Evolutionary conservation across 2,797 vertebrate species (phyloP).

Genomic region (Mustela erminea): DNA sequence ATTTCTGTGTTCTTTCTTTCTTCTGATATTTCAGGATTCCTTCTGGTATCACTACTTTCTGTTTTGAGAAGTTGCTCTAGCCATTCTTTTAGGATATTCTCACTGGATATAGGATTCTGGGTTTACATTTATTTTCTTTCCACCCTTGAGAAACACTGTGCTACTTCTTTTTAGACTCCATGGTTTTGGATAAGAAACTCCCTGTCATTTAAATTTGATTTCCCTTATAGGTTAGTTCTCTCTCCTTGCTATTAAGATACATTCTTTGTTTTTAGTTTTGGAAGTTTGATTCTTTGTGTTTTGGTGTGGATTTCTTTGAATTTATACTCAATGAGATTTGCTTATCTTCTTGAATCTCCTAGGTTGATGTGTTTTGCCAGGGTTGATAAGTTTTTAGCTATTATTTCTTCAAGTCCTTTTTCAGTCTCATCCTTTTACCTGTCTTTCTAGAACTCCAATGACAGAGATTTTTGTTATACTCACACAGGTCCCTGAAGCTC

Average conservation of each 20-base stretch:
- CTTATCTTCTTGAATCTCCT: neutral
- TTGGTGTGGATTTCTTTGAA: neutral
- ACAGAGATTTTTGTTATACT: neutral
- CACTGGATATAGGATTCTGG: neutral
- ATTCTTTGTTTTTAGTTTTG: neutral
- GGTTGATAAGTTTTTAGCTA: neutral
- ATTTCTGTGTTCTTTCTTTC: neutral
- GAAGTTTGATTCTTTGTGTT: neutral
- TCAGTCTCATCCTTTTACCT: neutral
- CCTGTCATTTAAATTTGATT: neutral
- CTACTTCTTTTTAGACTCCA: neutral
- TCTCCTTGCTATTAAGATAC: neutral
- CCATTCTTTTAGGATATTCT: neutral
- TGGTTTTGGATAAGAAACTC: neutral
- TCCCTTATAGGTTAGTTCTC: neutral
- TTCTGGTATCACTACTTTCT: neutral
- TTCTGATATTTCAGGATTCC: neutral
- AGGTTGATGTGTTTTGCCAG: neutral
- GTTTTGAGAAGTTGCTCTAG: neutral
- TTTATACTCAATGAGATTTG: neutral
- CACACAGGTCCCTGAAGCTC: neutral
- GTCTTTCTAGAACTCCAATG: neutral
- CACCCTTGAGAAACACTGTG: neutral
- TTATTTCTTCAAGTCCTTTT: neutral
- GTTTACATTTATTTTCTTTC: neutral